Evolutionary conservation across 2,888 invertebrate genomes (phyloP), one percentile per base, ranked within the genome.

Genomic region (Congeria kusceri): DNA sequence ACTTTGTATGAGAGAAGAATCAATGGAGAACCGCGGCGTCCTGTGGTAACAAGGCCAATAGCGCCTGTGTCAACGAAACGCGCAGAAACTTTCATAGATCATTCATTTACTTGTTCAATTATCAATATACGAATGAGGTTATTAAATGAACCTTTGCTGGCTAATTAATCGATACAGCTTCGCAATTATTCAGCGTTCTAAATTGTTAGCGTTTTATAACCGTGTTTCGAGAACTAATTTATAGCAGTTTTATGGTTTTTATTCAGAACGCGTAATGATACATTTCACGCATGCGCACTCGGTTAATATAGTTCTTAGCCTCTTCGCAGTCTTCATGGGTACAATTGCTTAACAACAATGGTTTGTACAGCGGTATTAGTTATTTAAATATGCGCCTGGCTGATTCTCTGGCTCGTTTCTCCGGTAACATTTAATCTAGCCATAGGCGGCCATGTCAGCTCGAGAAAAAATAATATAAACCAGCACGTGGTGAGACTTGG

Each of bases 151-250:
- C 58, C 69, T 71, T 70, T 32, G 67, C 67, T 61, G 62, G 46
- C 56, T 62, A 72, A 64, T 72, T 72, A 72, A 77, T 77, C 77
- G 67, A 77, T 77, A 77, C 58, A 65, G 64, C 69, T 70, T 69
- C 57, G 15, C 39, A 39, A 7, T 39, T 39, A 39, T 39, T 39
- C 39, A 39, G 39, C 39, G 39, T 39, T 39, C 39, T 39, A 39
- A 39, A 39, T 39, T 3, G 39, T 39, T 39, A 39, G 39, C 39
- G 39, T 3, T 39, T 39, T 39, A 39, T 39, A 39, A 39, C 39
- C 56, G 71, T 64, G 71, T 64, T 70, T 64, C 71, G 44, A 57
- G 64, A 39, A 39, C 39, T 39, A 39, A 39, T 39, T 39, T 39
- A 64, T 64, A 64, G 64, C 44, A 49, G 61, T 62, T 62, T 56